Evolutionary conservation across 2,113 vertebrate genomes (phyloP).

Genomic region (Eubucco bourcierii): DNA sequence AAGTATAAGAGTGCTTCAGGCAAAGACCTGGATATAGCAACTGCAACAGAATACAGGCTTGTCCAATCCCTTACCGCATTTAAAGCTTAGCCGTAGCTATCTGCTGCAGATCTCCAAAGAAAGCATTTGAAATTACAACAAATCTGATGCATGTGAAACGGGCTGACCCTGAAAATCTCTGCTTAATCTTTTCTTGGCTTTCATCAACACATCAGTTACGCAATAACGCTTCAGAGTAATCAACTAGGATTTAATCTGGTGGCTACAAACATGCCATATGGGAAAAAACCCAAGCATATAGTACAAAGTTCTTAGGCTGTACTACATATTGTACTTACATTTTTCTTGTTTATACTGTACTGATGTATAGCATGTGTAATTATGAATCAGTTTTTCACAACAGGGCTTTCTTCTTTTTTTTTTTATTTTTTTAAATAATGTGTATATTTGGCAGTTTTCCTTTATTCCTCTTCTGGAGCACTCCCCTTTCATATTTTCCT

Average conservation of each 20-base stretch:
- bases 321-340: background rate
- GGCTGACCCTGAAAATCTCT: conserved; percentile 57
- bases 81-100: conserved; percentile 32
- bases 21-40: background rate
- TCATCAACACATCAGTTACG: conserved; percentile 58
- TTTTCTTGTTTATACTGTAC: background rate
- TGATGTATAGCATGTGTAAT: background rate
- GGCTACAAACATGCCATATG: conserved; percentile 13
- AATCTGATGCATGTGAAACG: conserved; percentile 38
- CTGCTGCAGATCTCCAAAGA: conserved; percentile 16
- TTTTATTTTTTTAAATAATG: background rate
- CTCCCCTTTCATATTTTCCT: too few species aligned
- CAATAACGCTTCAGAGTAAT: conserved; percentile 47
- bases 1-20: background rate
- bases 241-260: conserved; percentile 39
- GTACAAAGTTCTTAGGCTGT: background rate
- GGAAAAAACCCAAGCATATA: background rate
- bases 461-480: too few species aligned
- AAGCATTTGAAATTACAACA: conserved; percentile 42
- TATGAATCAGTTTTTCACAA: background rate
- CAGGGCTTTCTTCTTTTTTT: accelerated
- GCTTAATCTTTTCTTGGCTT: conserved; percentile 60
- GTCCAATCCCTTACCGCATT: conserved; percentile 28
- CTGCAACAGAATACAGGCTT: background rate
- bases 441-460: too few species aligned